phyloP scores from a whole-genome alignment of 2,888 invertebrate species.

The Acanthosepion lycidas region DNA sequence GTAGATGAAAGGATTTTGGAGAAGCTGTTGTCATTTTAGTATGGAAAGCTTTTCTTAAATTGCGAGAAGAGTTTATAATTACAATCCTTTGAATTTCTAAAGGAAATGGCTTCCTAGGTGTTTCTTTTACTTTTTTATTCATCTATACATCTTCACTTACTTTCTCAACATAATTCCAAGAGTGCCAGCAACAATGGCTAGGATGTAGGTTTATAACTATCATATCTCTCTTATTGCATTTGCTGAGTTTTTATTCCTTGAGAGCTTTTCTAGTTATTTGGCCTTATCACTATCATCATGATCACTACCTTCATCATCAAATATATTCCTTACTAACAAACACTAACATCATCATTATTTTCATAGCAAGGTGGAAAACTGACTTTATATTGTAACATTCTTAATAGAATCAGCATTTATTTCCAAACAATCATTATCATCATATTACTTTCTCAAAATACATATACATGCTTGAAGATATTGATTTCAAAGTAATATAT shows the following conservation, averaged over 20 bases:
- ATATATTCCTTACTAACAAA: neutral
- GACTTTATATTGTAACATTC: neutral
- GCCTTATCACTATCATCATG: neutral
- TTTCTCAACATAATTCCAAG: neutral
- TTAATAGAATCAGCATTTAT: neutral
- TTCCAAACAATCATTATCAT: neutral
- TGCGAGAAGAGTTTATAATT: neutral
- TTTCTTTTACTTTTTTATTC: neutral
- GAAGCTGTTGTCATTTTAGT: neutral
- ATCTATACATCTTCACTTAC: neutral
- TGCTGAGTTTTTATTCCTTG: slow-evolving; percentile 3
- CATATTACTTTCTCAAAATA: neutral
- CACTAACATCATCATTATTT: neutral
- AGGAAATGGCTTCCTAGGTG: neutral
- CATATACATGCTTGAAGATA: too few relatives aligned
- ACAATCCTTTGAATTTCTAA: slow-evolving; percentile 14
- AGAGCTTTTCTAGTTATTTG: neutral
- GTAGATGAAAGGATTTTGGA: neutral
- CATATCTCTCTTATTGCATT: neutral
- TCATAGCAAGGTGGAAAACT: neutral
- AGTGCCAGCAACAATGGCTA: neutral
- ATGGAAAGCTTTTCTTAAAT: slow-evolving; percentile 33
- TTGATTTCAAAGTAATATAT: too few relatives aligned
- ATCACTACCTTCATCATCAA: neutral
- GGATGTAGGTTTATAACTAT: slow-evolving; percentile 20